Conservation (phyloP, 1,140 invertebrate species). For the Panagrolaimus sp. region DNA sequence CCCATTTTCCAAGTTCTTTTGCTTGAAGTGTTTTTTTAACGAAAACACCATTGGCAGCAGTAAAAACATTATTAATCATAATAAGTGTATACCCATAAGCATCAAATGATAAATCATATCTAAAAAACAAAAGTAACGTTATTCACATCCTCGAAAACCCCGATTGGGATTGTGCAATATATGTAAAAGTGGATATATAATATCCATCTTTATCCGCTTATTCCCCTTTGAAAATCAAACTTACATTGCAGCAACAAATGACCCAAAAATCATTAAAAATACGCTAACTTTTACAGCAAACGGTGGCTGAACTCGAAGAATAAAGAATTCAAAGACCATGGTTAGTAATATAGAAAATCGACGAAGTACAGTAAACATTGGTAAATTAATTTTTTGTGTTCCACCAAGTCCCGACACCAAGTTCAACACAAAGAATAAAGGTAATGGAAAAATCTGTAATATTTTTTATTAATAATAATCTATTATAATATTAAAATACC, state of each 20-base stretch:
- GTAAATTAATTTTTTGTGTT: constrained; percentile 88
- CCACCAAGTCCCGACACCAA: constrained; percentile 93
- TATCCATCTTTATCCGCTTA: no score
- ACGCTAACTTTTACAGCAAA: constrained; percentile 74
- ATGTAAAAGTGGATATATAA: no score
- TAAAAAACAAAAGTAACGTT: constrained; percentile 24
- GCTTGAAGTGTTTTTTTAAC: constrained; percentile 94
- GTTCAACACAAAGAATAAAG: constrained; percentile 87
- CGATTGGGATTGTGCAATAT: no score
- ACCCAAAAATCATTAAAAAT: constrained; percentile 89
- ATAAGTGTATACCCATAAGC: constrained; percentile 74
- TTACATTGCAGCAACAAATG: constrained; percentile 67
- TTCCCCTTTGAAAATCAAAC: constrained; percentile 31
- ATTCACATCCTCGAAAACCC: no score
- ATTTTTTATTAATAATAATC: no score
- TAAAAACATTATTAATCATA: constrained; percentile 75
- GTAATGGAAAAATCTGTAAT: constrained; percentile 90
- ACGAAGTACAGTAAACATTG: constrained; percentile 93
- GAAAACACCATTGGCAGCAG: constrained; percentile 90
- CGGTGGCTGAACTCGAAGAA: constrained; percentile 62
- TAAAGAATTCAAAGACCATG: constrained; percentile 78
- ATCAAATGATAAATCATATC: constrained; percentile 66
- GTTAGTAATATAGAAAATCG: constrained; percentile 96
- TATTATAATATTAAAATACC: no score
- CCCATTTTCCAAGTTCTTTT: constrained; percentile 87